phyloP scores from a whole-genome alignment of 2,113 vertebrate species.

The Grallaria varia region DNA sequence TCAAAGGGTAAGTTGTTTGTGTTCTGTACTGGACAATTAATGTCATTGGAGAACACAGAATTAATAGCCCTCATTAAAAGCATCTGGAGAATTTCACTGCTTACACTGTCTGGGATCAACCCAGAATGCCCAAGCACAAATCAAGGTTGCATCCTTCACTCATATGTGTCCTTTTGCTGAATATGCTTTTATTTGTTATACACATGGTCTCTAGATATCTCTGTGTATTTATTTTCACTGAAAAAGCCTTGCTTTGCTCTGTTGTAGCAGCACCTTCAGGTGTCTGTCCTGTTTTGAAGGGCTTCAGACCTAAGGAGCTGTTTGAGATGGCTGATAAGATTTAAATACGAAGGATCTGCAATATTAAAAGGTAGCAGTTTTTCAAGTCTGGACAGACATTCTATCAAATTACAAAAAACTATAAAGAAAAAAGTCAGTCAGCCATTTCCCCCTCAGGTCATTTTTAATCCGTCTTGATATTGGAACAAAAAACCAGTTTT shows the following conservation, averaged over 20 bases:
- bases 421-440: neutral
- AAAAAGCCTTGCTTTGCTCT: neutral
- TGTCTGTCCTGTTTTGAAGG: neutral
- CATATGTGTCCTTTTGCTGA: neutral
- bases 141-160: conserved; percentile 32
- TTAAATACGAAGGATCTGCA: neutral
- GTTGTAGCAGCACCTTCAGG: neutral
- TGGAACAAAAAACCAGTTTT: neutral
- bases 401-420: neutral
- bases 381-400: neutral
- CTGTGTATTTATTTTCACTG: neutral
- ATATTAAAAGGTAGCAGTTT: neutral
- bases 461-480: neutral
- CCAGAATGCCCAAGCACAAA: neutral
- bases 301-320: neutral
- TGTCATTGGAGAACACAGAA: conserved; percentile 47
- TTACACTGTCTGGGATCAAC: neutral
- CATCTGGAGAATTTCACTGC: conserved; percentile 53
- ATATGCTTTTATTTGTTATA: neutral
- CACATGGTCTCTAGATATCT: neutral
- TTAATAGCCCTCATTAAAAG: conserved; percentile 67
- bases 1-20: conserved; percentile 28
- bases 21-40: conserved; percentile 31
- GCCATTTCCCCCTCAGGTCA: neutral
- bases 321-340: neutral